Base-by-base conservation (phyloP, 2,888 invertebrate genomes). In the Pecten maximus region DNA sequence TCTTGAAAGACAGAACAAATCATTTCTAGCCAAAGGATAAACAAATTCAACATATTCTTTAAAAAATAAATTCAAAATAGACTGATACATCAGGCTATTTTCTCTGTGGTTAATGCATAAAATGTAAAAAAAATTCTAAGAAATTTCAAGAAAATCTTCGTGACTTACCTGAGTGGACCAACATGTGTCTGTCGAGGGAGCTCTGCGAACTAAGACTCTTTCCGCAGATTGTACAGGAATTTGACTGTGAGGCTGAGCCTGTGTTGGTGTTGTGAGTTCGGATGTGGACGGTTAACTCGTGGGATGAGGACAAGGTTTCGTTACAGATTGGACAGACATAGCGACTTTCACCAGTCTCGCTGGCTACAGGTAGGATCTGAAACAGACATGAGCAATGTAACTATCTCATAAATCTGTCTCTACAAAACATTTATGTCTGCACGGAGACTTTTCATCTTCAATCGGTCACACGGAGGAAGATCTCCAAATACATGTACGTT, bases 101-200 rank as follows among this genome's bases (percentile, higher is more conserved):
- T n/a, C n/a, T n/a, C n/a, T n/a, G n/a, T n/a, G n/a, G n/a, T n/a
- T n/a, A n/a, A n/a, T n/a, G n/a, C n/a, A n/a, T n/a, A n/a, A n/a
- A n/a, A n/a, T n/a, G n/a, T n/a, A n/a, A n/a, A n/a, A n/a, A n/a
- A n/a, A n/a, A n/a, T n/a, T n/a, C n/a, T n/a, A n/a, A 48, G 12
- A 16, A 50, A 15, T 50, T 54, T 54, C 54, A 54, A 6, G 28
- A 28, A 40, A 87, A 50, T n/a, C 19, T 44, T 16, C 4, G 54
- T 87, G 35, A 92, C 94, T 92, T 91, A 97, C 97, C 96, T 74
- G 98, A 98, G 96, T 98, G 98, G 3, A 98, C 98, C 91, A 98
- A 97, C 94, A 98, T 98, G 97, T 98, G 98, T 44, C 98, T 97
- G 96, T 98, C 98, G 94, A 98, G 97, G 88, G 98, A 98, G 93